Evolutionary conservation across 2,797 vertebrate species (phyloP).

Genomic region (Premnoplex brunnescens): DNA sequence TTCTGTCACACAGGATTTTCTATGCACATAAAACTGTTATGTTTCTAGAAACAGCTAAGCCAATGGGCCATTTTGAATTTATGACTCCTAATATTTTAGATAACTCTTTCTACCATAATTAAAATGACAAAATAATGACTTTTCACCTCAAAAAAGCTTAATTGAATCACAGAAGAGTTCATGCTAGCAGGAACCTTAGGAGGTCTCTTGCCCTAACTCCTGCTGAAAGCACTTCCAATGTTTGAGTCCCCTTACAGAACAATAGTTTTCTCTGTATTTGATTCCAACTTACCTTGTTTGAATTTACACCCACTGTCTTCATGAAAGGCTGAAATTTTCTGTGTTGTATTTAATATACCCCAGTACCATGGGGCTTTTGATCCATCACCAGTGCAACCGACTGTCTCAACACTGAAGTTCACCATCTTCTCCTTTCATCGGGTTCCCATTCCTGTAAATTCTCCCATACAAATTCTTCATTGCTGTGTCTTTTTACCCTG

Average conservation of each 20-base stretch:
- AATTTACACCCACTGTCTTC: background rate
- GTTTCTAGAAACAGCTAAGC: background rate
- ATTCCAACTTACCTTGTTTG: background rate
- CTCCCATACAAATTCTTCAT: background rate
- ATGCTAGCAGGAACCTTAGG: background rate
- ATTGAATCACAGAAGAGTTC: background rate
- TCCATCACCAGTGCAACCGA: background rate
- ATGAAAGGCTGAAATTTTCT: background rate
- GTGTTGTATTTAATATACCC: background rate
- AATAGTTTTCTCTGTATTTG: background rate
- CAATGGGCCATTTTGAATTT: background rate
- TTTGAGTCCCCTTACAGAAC: background rate
- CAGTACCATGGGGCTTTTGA: rapidly evolving
- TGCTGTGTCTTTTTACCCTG: background rate
- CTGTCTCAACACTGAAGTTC: rapidly evolving
- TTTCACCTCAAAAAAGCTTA: background rate
- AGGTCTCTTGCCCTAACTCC: background rate
- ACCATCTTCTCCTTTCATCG: background rate
- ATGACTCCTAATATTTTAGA: background rate
- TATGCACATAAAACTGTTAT: background rate
- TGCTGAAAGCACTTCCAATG: background rate
- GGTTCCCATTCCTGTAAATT: background rate
- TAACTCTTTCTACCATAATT: background rate
- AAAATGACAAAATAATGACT: background rate
- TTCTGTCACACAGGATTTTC: background rate